Base-by-base conservation (phyloP, 2,888 invertebrate species). In the Crematogaster levior region DNA sequence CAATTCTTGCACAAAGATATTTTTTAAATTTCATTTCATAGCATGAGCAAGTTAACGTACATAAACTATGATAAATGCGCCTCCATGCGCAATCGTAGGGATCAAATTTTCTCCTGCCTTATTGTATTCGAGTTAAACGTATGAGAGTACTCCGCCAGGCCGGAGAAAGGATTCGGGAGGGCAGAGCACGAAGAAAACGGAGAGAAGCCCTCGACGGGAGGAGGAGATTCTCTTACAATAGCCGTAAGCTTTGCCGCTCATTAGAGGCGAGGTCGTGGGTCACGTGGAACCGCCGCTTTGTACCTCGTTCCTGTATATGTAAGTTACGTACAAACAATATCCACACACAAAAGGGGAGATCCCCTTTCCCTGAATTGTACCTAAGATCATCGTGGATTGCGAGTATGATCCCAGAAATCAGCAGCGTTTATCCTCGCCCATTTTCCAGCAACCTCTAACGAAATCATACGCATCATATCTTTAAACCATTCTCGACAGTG, bases 261-360 rank as follows among this genome's bases (percentile, higher is more conserved):
- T 93, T 93, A 93, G 91, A 92, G 91, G 82, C 85, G 84, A 87
- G 92, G 92, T 93, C 92, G 88, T 81, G 90, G 93, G 92, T 92
- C 90, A 88, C 79, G 81, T 87, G 89, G 88, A 89, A 89, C 90
- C 89, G 89, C 90, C 91, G 90, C 88, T 91, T 90, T 90, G 90
- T 90, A 86, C 89, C 79, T 86, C 85, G 86, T 85, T 85, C 85
- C 86, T 85, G 86, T 75, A 81, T 80, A 81, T 56, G 56, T 89
- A 90, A 89, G 82, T 86, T 85, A 89, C 87, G 86, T 89, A 85
- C 89, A 85, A 88, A 90, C 91, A 89, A 88, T 91, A 90, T 77
- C 87, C 87, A 91, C 88, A 89, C 89, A 88, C 81, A n/a, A n/a
- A n/a, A n/a, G n/a, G n/a, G 82, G 70, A 74, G 83, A 75, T 80